phyloP scores from a whole-genome alignment of 2,797 vertebrate genomes.

The Luscinia megarhynchos region DNA sequence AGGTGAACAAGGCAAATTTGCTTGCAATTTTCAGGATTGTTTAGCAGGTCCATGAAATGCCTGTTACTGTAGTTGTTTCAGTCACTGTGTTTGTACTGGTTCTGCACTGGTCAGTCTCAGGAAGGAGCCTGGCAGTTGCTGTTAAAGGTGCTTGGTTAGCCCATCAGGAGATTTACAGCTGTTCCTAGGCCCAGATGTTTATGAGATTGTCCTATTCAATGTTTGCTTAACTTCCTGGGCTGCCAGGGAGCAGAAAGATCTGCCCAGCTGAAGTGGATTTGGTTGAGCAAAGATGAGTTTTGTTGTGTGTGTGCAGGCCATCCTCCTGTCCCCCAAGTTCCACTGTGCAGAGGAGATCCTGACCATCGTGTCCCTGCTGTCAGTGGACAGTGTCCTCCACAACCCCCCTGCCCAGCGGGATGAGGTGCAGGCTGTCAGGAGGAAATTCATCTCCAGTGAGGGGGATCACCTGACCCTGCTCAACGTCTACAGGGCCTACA shows the following conservation, averaged over 20 bases:
- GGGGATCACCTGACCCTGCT: slow-evolving; percentile 95
- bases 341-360: slow-evolving; percentile 93
- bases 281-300: accelerated
- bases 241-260: background rate
- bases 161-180: background rate
- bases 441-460: slow-evolving; percentile 92
- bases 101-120: background rate
- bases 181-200: background rate
- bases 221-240: background rate
- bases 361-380: slow-evolving; percentile 91
- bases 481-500: slow-evolving; percentile 91
- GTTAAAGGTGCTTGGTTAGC: background rate
- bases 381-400: slow-evolving; percentile 92
- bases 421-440: slow-evolving; percentile 86
- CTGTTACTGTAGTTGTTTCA: background rate
- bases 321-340: slow-evolving; percentile 90
- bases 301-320: slow-evolving; percentile 81
- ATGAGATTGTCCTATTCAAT: background rate
- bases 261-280: background rate
- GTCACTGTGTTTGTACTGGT: background rate
- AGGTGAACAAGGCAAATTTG: background rate
- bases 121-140: background rate
- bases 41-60: background rate
- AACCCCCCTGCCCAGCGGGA: slow-evolving; percentile 89
- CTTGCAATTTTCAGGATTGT: accelerated